Base-by-base conservation (phyloP, 2,113 vertebrate genomes). In the Mastomys coucha region DNA sequence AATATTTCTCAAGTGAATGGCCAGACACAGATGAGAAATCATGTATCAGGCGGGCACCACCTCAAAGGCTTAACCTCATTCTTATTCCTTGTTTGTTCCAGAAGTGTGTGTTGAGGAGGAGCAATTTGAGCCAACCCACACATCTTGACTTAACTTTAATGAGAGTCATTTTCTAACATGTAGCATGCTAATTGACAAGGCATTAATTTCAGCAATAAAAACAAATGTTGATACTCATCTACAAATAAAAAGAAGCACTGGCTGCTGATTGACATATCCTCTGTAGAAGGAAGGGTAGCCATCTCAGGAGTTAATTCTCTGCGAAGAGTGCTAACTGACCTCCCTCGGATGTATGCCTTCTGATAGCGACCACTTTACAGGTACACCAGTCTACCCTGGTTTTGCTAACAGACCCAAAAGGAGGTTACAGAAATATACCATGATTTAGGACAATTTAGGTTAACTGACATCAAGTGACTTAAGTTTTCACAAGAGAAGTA, bases 111-210 rank as follows among this genome's bases (percentile, higher is more conserved):
- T 60, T 33, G 31, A 13, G 58, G n/a, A 77, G 12, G 11, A 0
- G 49, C 58, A 2, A 45, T 91, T 75, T 96, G 60, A 91, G 51
- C 89, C 72, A 89, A 58, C 86, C 49, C 60, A 56, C 53, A 76
- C n/a, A 49, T 81, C 84, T 76, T 65, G 39, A 91, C 67, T 85
- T 89, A 9, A 45, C 85, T 90, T 90, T 93, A 88, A 93, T 73
- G 93, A 94, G 72, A 93, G 60, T 81, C 92, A 76, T 91, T 96
- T 96, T 93, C 77, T 69, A 93, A 75, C n/a, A 60, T 1, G 36
- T 42, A 58, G 53, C 78, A 56, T 90, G 88, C 69, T 89, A 93
- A 80, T 80, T 24, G 90, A 67, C 69, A 90, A 81, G 75, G n/a
- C 69, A 69, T 86, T 93, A 49, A 81, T 94, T 97, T 90, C 56